Evolutionary conservation across 2,113 vertebrate species (phyloP).

Genomic region (Chelonoidis abingdonii): DNA sequence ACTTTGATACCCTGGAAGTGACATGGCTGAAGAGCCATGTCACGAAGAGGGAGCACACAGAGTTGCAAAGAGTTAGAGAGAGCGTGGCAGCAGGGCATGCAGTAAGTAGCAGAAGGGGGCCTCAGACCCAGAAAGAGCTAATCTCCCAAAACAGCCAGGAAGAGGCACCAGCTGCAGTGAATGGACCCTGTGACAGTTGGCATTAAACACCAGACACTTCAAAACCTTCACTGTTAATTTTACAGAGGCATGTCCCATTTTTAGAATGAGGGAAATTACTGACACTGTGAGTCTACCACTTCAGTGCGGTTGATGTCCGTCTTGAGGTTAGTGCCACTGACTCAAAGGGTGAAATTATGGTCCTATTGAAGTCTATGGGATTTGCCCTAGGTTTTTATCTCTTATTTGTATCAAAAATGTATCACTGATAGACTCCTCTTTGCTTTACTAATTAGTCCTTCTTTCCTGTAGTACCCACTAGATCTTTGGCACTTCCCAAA

Average conservation of each 20-base stretch:
- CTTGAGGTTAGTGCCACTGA: neutral
- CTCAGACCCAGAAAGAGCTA: neutral
- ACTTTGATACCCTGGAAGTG: neutral
- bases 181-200: neutral
- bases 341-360: neutral
- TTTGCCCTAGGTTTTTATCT: neutral
- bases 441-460: neutral
- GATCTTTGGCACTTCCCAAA: neutral
- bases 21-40: neutral
- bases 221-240: constrained; percentile 8
- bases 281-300: neutral
- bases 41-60: neutral
- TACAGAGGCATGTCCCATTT: constrained; percentile 18
- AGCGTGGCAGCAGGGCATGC: neutral
- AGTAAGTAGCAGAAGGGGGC: neutral
- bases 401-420: neutral
- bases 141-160: neutral
- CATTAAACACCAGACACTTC: neutral
- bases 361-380: neutral
- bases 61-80: neutral
- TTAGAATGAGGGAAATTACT: constrained; percentile 38
- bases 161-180: neutral
- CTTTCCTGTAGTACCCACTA: neutral
- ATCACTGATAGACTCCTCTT: neutral
- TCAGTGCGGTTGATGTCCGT: neutral